Conservation (phyloP, 2,888 invertebrate species). For the Polia nebulosa region DNA sequence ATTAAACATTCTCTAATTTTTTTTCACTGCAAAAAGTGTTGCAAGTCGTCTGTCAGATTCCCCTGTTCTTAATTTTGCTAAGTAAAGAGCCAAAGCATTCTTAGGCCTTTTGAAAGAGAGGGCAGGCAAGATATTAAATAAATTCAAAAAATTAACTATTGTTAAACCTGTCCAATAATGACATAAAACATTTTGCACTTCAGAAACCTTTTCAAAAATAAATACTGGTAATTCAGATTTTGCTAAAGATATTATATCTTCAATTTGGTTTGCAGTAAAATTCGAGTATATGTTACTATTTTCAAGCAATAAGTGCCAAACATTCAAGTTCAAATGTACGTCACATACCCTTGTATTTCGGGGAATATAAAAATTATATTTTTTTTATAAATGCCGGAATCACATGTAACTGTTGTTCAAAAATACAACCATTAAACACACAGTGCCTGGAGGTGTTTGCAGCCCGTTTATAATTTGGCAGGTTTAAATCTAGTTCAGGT, state of each 20-base stretch:
- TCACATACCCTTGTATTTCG: neutral
- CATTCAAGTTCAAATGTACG: neutral
- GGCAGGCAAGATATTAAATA: neutral
- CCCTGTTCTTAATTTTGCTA: slow-evolving; percentile 6
- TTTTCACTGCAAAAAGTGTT: neutral
- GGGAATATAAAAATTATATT: slow-evolving; percentile 1
- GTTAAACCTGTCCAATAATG: neutral
- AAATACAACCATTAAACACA: slow-evolving; percentile 12
- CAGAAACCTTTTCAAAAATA: slow-evolving; percentile 4
- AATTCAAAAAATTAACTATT: slow-evolving; percentile 9
- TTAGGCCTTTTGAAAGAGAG: slow-evolving; percentile 5
- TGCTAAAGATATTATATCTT: slow-evolving; percentile 9
- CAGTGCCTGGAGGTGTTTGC: slow-evolving; percentile 14
- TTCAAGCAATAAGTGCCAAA: slow-evolving; percentile 9
- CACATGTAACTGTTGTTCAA: neutral
- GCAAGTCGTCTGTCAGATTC: slow-evolving; percentile 4
- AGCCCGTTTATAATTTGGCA: slow-evolving; percentile 15
- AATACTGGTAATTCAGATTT: neutral
- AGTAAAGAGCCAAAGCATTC: slow-evolving; percentile 14
- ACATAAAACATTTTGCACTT: slow-evolving; percentile 7
- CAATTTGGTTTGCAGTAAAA: slow-evolving; percentile 13
- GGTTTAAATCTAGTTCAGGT: slow-evolving; percentile 6
- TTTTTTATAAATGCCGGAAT: neutral
- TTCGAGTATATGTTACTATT: slow-evolving; percentile 7
- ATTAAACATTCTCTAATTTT: neutral